These are phyloP conservation scores for Pseudomyrmex concolor DNA, from an alignment of 1,140 invertebrate genomes.

Conservation along the genomic window DNA sequence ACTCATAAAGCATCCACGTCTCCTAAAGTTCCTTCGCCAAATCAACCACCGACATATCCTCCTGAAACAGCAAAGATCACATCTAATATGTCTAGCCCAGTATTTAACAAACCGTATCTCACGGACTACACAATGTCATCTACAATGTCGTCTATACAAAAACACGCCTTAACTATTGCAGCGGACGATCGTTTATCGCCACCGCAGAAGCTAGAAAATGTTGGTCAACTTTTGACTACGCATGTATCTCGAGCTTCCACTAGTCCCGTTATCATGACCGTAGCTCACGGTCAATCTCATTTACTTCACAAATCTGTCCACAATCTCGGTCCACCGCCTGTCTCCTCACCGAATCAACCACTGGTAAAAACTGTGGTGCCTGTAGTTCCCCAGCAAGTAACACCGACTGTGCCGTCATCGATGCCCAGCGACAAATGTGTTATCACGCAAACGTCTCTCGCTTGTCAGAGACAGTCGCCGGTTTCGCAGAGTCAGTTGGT, in stretches of 20 bases:
- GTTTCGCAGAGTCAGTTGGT: conserved; percentile 66
- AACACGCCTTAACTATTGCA: conserved; percentile 49
- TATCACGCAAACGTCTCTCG: conserved; percentile 45
- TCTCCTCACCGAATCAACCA: conserved; percentile 72
- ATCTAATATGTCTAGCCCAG: conserved; percentile 77
- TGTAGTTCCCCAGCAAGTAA: conserved; percentile 72
- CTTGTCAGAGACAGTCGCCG: conserved; percentile 50
- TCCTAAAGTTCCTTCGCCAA: conserved; percentile 83
- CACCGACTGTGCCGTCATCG: conserved; percentile 37
- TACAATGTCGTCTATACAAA: conserved; percentile 70
- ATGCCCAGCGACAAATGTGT: conserved; percentile 56
- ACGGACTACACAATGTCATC: conserved; percentile 74
- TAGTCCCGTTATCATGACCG: conserved; percentile 84
- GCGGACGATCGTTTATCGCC: conserved; percentile 74
- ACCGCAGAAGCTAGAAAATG: conserved; percentile 78
- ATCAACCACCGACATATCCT: conserved; percentile 83
- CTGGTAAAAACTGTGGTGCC: conserved; percentile 80
- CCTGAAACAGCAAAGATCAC: conserved; percentile 83
- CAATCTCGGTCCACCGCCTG: conserved; percentile 63
- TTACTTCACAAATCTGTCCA: conserved; percentile 78
- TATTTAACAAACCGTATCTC: conserved; percentile 74
- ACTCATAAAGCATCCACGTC: conserved; percentile 82
- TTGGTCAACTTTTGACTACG: conserved; percentile 79
- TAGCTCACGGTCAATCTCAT: conserved; percentile 80
- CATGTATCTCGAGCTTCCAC: conserved; percentile 81